Percentiles rank a stretch among this genome's conserved stretches.
These are phyloP conservation scores for Hirudo medicinalis DNA, from an alignment of 1,140 invertebrate species.

Conservation along the genomic window DNA sequence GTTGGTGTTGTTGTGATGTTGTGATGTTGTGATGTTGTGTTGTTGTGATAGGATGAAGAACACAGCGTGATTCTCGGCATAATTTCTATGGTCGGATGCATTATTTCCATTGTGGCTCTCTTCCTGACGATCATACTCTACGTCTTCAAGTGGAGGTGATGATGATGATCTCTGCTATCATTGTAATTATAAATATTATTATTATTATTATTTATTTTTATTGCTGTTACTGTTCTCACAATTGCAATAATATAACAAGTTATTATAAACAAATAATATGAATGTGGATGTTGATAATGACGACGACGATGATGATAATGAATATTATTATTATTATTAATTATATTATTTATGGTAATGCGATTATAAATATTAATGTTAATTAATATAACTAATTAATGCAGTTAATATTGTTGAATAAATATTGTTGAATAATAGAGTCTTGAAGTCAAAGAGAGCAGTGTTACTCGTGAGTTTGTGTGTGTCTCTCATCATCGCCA, in stretches of 20 bases:
- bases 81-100: conserved; percentile 27
- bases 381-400: too few species aligned
- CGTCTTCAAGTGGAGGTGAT: conserved; percentile 24
- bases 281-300: too few species aligned
- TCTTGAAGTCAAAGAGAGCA: conserved; percentile 25
- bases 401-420: too few species aligned
- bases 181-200: too few species aligned
- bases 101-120: conserved; percentile 23
- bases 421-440: conserved; percentile 19
- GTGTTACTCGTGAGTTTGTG: conserved; percentile 26
- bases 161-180: neutral
- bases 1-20: conserved; percentile 13
- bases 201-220: too few species aligned
- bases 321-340: too few species aligned
- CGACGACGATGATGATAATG: too few species aligned
- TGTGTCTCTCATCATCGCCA: conserved; percentile 25
- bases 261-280: too few species aligned
- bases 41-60: conserved; percentile 19
- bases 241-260: too few species aligned
- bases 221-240: too few species aligned
- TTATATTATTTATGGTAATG: too few species aligned
- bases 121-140: conserved; percentile 24
- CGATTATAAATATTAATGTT: too few species aligned
- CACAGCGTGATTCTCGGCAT: conserved; percentile 25
- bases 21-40: neutral